Conservation (phyloP, 2,113 vertebrate genomes). For the Albula glossodonta region DNA sequence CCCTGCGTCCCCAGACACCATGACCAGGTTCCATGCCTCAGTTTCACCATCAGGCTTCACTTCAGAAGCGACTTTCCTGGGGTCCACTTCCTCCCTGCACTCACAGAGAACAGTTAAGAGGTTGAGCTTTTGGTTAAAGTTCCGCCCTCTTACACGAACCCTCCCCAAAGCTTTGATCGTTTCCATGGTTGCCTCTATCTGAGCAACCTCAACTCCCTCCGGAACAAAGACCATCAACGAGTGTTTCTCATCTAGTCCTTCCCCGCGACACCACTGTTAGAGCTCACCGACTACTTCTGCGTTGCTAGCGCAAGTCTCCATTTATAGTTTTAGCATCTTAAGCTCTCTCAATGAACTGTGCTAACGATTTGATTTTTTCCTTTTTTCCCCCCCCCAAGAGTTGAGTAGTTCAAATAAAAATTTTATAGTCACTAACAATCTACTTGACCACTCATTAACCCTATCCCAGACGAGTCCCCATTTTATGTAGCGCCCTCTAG, state of each 20-base stretch:
- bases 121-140: not conserved
- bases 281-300: no score
- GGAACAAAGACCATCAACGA: not conserved
- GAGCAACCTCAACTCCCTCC: not conserved
- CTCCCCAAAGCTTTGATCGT: not conserved
- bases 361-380: no score
- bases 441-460: not conserved
- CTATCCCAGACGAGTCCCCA: no score
- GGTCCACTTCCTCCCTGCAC: not conserved
- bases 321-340: no score
- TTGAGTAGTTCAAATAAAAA: no score
- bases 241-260: no score
- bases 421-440: not conserved
- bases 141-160: not conserved
- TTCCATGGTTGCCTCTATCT: not conserved
- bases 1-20: no score
- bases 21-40: slow-evolving; percentile 14
- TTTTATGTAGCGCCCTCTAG: no score
- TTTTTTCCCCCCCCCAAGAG: no score
- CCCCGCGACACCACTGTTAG: not conserved
- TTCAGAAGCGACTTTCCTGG: not conserved
- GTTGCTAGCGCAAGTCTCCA: no score
- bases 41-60: not conserved
- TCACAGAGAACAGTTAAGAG: not conserved
- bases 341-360: no score